Conservation (phyloP, 2,113 vertebrate genomes). For the Dolichotis patagonum region DNA sequence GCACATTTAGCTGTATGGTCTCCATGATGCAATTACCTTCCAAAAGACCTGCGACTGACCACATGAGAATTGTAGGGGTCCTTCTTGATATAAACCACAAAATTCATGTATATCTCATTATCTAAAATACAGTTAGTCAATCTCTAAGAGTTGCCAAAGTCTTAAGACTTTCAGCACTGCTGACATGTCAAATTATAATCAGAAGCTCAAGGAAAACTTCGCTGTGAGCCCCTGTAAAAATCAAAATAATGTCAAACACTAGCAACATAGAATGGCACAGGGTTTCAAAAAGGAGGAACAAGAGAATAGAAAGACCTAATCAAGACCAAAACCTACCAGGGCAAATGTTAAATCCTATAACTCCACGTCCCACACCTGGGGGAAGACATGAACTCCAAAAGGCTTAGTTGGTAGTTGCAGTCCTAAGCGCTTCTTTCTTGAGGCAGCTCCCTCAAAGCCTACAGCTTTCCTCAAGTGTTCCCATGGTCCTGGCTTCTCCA, state of each 20-base stretch:
- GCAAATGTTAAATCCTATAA: background rate
- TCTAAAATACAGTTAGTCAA: background rate
- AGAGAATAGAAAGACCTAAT: background rate
- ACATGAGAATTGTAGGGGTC: background rate
- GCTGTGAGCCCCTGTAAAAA: background rate
- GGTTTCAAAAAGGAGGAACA: background rate
- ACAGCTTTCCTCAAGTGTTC: background rate
- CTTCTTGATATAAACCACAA: background rate
- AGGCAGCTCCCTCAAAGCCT: background rate
- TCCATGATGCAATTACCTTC: background rate
- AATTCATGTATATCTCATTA: background rate
- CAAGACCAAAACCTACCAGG: background rate
- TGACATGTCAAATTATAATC: background rate
- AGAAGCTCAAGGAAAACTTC: background rate
- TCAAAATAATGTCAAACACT: background rate
- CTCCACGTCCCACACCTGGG: background rate
- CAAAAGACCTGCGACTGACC: background rate
- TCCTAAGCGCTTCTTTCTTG: background rate
- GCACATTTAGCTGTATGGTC: background rate
- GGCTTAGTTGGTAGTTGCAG: background rate
- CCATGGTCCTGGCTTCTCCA: background rate
- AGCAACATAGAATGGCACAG: background rate
- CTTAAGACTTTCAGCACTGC: background rate
- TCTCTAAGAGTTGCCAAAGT: background rate
- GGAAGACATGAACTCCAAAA: background rate